These are phyloP conservation scores for Semaprochilodus insignis DNA, from an alignment of 2,797 vertebrate genomes.

Conservation along the genomic window DNA sequence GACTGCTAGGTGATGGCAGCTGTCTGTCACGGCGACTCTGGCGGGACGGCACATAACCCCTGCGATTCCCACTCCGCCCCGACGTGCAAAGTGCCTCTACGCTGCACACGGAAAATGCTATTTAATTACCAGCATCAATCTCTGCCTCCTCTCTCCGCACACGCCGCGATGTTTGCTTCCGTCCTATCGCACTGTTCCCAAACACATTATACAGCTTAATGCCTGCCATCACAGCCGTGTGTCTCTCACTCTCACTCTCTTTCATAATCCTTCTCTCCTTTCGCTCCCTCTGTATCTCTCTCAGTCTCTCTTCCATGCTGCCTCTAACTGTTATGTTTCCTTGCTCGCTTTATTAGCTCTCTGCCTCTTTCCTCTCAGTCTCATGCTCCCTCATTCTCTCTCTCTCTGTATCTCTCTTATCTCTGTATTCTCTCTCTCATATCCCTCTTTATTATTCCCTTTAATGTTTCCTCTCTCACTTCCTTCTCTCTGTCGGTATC, in stretches of 20 bases:
- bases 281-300: neutral
- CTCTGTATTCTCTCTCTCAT: too few relatives aligned
- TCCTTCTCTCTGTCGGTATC: too few relatives aligned
- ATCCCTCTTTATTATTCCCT: too few relatives aligned
- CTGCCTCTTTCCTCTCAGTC: neutral
- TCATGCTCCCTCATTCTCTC: neutral
- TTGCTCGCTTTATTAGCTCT: neutral
- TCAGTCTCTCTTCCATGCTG: neutral
- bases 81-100: slow-evolving; percentile 39
- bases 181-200: slow-evolving; percentile 20
- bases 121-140: slow-evolving; percentile 58
- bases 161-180: slow-evolving; percentile 14
- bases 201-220: slow-evolving; percentile 19
- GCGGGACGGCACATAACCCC: slow-evolving; percentile 9
- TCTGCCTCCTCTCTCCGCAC: slow-evolving; percentile 29
- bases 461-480: too few relatives aligned
- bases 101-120: slow-evolving; percentile 46
- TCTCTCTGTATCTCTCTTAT: neutral
- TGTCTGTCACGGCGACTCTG: slow-evolving; percentile 36
- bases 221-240: neutral
- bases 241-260: neutral
- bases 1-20: slow-evolving; percentile 33
- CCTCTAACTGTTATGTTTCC: neutral
- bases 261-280: neutral
- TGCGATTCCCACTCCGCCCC: neutral